A percentile compares a stretch with the other conserved stretches of the same genome.
phyloP scores from a whole-genome alignment of 1,140 invertebrate species.

The Trichomalopsis sarcophagae region DNA sequence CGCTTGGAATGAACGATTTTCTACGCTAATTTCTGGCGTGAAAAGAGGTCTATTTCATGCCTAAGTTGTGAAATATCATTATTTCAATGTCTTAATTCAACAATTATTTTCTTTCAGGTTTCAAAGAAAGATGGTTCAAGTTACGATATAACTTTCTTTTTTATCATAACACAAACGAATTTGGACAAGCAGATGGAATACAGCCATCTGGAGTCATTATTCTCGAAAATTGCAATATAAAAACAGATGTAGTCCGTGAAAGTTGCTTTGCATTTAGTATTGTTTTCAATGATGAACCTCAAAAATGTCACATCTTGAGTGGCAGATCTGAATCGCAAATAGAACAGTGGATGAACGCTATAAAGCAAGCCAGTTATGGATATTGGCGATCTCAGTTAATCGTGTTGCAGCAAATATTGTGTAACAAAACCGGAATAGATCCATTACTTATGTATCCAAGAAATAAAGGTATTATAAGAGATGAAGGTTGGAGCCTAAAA shows the following conservation, averaged over 20 bases:
- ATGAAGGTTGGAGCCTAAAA: slow-evolving; percentile 66
- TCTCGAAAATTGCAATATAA: slow-evolving; percentile 81
- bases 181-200: slow-evolving; percentile 79
- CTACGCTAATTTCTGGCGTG: no score
- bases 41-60: no score
- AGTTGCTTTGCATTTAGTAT: slow-evolving; percentile 82
- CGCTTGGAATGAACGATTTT: no score
- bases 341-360: slow-evolving; percentile 78
- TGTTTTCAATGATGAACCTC: slow-evolving; percentile 80
- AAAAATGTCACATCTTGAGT: slow-evolving; percentile 80
- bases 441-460: slow-evolving; percentile 79
- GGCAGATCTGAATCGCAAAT: slow-evolving; percentile 79
- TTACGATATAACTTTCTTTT: slow-evolving; percentile 82
- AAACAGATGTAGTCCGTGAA: slow-evolving; percentile 77
- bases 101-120: slow-evolving; percentile 69
- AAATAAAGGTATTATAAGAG: slow-evolving; percentile 76
- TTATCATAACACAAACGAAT: slow-evolving; percentile 83
- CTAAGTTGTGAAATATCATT: no score
- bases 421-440: slow-evolving; percentile 78
- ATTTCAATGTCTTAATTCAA: no score
- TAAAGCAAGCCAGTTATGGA: slow-evolving; percentile 79
- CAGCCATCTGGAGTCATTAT: slow-evolving; percentile 81
- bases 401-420: slow-evolving; percentile 77
- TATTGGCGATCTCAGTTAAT: slow-evolving; percentile 77
- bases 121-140: slow-evolving; percentile 85